These are phyloP conservation scores for Bufo bufo DNA, from an alignment of 2,113 vertebrate species.

Conservation along the genomic window DNA sequence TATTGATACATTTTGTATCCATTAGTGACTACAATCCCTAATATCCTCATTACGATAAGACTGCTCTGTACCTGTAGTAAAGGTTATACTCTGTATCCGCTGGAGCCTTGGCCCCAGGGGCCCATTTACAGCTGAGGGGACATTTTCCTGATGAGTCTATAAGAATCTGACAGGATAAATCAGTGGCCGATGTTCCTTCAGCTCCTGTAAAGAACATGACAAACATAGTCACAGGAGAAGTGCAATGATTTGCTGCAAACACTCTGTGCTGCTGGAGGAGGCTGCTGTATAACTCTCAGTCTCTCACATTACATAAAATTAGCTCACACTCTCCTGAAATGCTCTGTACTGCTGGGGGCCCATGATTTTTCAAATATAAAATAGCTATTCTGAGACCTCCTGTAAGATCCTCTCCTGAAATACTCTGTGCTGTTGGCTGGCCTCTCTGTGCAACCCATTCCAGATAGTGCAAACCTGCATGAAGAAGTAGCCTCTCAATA, in stretches of 20 bases:
- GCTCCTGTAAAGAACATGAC: conserved; percentile 60
- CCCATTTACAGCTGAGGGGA: conserved; percentile 70
- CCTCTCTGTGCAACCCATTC: too few relatives aligned
- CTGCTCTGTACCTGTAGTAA: conserved; percentile 69
- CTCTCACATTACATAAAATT: too few relatives aligned
- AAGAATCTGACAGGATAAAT: conserved; percentile 68
- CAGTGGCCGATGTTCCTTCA: conserved; percentile 65
- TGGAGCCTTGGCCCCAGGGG: conserved; percentile 66
- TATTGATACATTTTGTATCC: background rate
- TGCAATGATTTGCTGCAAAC: background rate
- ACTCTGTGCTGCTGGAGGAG: background rate
- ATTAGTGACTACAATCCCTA: background rate
- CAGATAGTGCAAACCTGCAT: too few relatives aligned
- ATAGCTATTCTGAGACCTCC: background rate
- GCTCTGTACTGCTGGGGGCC: too few relatives aligned
- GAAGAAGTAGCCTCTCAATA: too few relatives aligned
- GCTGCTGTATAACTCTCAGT: too few relatives aligned
- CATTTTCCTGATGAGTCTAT: conserved; percentile 8
- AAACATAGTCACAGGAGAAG: background rate
- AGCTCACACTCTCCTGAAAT: too few relatives aligned
- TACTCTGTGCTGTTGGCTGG: background rate
- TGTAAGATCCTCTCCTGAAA: background rate
- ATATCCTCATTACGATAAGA: background rate
- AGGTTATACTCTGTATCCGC: conserved; percentile 70
- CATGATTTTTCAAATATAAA: too few relatives aligned